phyloP scores from a whole-genome alignment of 2,113 vertebrate genomes.

The Macquaria australasica region DNA sequence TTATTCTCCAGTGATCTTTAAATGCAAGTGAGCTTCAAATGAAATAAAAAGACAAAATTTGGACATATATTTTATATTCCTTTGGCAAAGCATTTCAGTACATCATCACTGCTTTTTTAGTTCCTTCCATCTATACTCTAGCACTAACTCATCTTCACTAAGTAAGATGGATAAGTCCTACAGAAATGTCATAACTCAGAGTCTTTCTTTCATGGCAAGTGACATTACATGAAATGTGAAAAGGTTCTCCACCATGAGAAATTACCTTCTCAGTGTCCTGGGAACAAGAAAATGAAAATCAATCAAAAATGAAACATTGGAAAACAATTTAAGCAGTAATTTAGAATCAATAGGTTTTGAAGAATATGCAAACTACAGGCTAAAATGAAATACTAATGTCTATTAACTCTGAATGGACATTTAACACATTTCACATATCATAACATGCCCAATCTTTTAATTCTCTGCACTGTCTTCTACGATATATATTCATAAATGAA shows the following conservation, averaged over 20 bases:
- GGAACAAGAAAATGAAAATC: neutral
- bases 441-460: neutral
- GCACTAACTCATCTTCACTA: neutral
- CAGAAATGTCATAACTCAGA: slow-evolving; percentile 6
- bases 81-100: slow-evolving; percentile 11
- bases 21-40: slow-evolving; percentile 16
- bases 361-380: neutral
- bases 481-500: neutral
- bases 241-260: neutral
- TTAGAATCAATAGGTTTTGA: neutral
- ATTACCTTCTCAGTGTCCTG: neutral
- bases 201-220: neutral
- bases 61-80: neutral
- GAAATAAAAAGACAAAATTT: slow-evolving; percentile 19
- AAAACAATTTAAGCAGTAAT: neutral
- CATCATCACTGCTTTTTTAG: slow-evolving; percentile 8
- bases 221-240: neutral
- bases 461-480: neutral
- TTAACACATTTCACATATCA: neutral
- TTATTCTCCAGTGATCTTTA: neutral
- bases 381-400: neutral
- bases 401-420: neutral
- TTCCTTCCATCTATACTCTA: neutral
- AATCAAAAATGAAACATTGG: neutral
- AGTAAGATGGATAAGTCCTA: slow-evolving; percentile 9